Percentiles rank a stretch among this genome's conserved stretches.
phyloP scores from a whole-genome alignment of 2,797 vertebrate genomes.

The Catamblyrhynchus diadema region DNA sequence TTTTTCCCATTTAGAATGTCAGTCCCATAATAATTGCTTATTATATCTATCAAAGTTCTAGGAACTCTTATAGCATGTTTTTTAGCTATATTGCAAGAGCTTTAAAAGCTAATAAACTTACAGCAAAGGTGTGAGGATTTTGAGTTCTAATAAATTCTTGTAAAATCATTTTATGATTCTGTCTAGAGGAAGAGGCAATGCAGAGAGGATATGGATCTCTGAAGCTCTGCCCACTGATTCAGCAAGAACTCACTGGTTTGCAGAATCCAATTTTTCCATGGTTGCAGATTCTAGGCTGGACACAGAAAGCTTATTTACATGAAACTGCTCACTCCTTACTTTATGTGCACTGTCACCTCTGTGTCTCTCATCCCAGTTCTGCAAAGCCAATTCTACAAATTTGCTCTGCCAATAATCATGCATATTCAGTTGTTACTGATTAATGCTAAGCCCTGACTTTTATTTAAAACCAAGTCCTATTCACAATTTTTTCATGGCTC shows the following conservation, averaged over 20 bases:
- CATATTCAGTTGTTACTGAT: conserved; percentile 44
- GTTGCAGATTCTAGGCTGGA: conserved; percentile 28
- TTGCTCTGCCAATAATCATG: conserved; percentile 41
- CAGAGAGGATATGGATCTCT: not conserved
- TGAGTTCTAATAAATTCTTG: not conserved
- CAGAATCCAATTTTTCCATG: conserved; percentile 47
- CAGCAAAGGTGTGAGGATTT: conserved; percentile 18
- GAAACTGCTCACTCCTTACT: conserved; percentile 42
- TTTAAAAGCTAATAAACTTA: conserved; percentile 52
- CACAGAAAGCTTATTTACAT: conserved; percentile 50
- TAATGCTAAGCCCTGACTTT: conserved; percentile 42
- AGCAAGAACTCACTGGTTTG: conserved; percentile 42
- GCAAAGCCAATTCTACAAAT: conserved; percentile 41
- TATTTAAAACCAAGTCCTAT: conserved; percentile 5
- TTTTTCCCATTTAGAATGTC: conserved; percentile 57
- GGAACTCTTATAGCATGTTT: conserved; percentile 28
- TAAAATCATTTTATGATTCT: conserved; percentile 44
- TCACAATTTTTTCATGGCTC: not conserved
- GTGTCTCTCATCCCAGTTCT: conserved; percentile 26
- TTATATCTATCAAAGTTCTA: conserved; percentile 57
- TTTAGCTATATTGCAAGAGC: conserved; percentile 8
- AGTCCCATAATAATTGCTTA: conserved; percentile 56
- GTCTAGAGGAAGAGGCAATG: not conserved
- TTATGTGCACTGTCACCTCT: conserved; percentile 32
- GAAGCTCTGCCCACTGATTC: conserved; percentile 46